Evolutionary conservation across 1,140 invertebrate species (phyloP), one percentile per base, ranked within the genome.

Genomic region (Aricia agestis): DNA sequence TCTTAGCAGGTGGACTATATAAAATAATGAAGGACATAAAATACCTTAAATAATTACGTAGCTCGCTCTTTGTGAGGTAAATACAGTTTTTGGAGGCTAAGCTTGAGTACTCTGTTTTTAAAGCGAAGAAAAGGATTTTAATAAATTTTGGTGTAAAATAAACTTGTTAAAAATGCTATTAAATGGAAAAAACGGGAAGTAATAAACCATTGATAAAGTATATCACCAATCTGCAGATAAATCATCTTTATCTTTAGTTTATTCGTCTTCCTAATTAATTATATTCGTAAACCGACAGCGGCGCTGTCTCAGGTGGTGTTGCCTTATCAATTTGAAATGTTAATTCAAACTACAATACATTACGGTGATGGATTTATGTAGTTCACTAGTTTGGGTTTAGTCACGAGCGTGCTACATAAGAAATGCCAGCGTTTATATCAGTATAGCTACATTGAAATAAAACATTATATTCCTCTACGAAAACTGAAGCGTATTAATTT

Each of bases 1-100:
- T 63, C 61, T 70, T 70, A 70, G 42, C 68, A 65, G 68, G 68
- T 31, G 61, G 61, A 63, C 61, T 63, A 19, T 63, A 63, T 63
- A 63, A 63, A 11, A 63, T 63, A 63, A 63, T 63, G 17, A 63
- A 63, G 59, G 17, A 63, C 59, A 19, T 63, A 63, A 63, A 63
- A 63, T 63, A 19, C 59, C 17, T 25, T 63, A 19, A 63, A 59
- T 17, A 9, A 59, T 59, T 59, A 17, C 18, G 19, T 25, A 25
- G 10, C 18, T 17, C n/a, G 15, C 58, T 63, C 59, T 63, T 25
- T 25, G 10, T 6, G 10, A 25, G 10, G 19, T 11, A 63, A 11
- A 63, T 63, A 19, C 10, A 63, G 17, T 19, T 59, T 59, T 59
- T 59, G 18, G 6, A 59, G n/a, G 6, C 18, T 59, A 18, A 17